Evolutionary conservation across 2,113 vertebrate species (phyloP), one percentile per base, ranked within the genome.

Genomic region (Lepisosteus oculatus): DNA sequence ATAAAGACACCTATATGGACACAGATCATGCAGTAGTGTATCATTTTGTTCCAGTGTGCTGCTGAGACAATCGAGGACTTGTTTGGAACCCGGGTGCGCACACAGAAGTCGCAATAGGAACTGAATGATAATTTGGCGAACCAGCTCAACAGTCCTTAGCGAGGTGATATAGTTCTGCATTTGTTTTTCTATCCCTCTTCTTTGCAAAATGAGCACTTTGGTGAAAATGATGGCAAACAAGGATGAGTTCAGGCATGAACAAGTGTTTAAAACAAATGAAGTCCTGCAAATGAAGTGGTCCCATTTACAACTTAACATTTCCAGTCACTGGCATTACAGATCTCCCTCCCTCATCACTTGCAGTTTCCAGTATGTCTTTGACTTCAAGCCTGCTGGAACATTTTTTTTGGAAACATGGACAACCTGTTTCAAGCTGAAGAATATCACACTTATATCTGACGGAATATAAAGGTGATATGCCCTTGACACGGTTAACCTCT

Each of bases 121-220:
- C 86, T 85, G 85, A 89, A 86, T 87, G 83, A 83, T 88, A 84
- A 82, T 85, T 85, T 87, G 84, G 80, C 81, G 72, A 83, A 87
- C 44, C n/a, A 66, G 65, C 41, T 47, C 67, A 73, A 78, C 57
- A 63, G 69, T 72, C 70, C 43, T 54, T 72, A 15, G 76, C 76
- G 73, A 81, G 74, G 72, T 71, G 75, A 74, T 75, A 29, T 29
- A 29, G 29, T 29, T 29, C 29, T 29, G 29, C 29, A 79, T 85
- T 83, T 76, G 47, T 85, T 76, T 2, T 54, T 85, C 77, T 70
- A 70, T 82, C 81, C 70, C 84, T 79, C 79, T 80, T 87, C 81
- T 61, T 84, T 84, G 68, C 74, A 79, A 90, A 65, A 70, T 70
- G 82, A 91, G 90, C 91, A 92, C 91, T 92, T 93, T 80, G 90